Evolutionary conservation across 1,140 invertebrate genomes (phyloP), one percentile per base, ranked within the genome.

Genomic region (Zaprionus inermis): DNA sequence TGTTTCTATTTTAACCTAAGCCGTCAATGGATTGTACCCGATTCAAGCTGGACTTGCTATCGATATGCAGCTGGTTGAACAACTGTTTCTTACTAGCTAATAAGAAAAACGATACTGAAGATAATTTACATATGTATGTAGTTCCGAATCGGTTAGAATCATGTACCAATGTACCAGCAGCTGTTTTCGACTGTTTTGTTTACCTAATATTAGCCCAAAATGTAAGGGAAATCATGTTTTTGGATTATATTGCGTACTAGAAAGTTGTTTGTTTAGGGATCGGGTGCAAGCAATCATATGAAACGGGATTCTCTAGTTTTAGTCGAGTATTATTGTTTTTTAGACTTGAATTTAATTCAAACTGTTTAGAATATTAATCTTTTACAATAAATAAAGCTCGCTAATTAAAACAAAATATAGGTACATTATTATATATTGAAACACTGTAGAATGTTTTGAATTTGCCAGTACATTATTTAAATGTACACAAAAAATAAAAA

Each of bases 11-110:
- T 16, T 44, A 16, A 44, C 2, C n/a, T 9, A 18, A 6, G n/a
- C n/a, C 38, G n/a, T 7, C n/a, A 16, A 32, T 32, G n/a, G 16
- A 44, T 44, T 44, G 38, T 44, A 44, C 38, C 38, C 16, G 38
- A 2, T 16, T 41, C 14, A 41, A 16, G 38, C 38, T n/a, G 7
- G 38, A 44, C n/a, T 16, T n/a, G 38, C n/a, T 34, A 66, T 52
- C 34, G 55, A 44, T 67, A 52, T 34, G 63, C 44, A 52, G 51
- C 38, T 67, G 54, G 55, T 32, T 12, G 9, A 5, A 34, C 69
- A 67, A 38, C 44, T 72, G 63, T 51, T 52, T 58, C 9, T 22
- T 9, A 16, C 18, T n/a, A 12, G 10, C 12, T 38, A 38, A 38
- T 12, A 14, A 38, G 11, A 5, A 38, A 14, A 38, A 38, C 36